Conservation (phyloP, 30 jellyfish, hydroid and myxozoan species). For the Aurelia sp. region DNA sequence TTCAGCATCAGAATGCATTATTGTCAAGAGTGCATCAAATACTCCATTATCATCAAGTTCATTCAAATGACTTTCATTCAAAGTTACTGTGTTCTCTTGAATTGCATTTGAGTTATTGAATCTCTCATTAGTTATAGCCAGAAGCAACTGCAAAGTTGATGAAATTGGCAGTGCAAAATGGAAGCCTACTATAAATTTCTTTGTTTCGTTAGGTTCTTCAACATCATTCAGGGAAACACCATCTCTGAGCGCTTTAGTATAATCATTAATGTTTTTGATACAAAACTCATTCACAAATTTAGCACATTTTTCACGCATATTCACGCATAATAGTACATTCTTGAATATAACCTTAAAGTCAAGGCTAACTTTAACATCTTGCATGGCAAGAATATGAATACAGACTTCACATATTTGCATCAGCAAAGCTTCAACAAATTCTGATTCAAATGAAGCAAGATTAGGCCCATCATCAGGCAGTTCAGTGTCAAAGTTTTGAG, state of each 20-base stretch:
- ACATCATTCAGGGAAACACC: constrained; percentile 9
- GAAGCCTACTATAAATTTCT: too few species aligned
- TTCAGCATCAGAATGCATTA: constrained; percentile 45
- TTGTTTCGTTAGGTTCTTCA: neutral
- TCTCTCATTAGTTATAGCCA: constrained; percentile 1
- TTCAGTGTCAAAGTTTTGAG: too few species aligned
- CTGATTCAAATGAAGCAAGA: too few species aligned
- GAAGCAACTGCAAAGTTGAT: constrained; percentile 14
- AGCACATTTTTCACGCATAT: neutral
- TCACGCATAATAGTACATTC: neutral
- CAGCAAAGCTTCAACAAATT: neutral
- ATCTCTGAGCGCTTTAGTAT: neutral
- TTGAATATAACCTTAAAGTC: neutral
- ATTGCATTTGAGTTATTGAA: too few species aligned
- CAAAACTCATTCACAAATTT: neutral
- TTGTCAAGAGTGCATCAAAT: constrained; percentile 26
- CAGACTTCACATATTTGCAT: neutral
- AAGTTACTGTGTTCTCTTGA: too few species aligned
- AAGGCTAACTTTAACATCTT: neutral
- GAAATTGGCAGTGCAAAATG: neutral
- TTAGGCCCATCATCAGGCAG: neutral
- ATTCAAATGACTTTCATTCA: too few species aligned
- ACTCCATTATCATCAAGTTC: neutral
- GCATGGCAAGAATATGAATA: neutral
- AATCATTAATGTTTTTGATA: neutral